phyloP scores from a whole-genome alignment of 2,113 vertebrate species.

The Ranitomeya imitator region DNA sequence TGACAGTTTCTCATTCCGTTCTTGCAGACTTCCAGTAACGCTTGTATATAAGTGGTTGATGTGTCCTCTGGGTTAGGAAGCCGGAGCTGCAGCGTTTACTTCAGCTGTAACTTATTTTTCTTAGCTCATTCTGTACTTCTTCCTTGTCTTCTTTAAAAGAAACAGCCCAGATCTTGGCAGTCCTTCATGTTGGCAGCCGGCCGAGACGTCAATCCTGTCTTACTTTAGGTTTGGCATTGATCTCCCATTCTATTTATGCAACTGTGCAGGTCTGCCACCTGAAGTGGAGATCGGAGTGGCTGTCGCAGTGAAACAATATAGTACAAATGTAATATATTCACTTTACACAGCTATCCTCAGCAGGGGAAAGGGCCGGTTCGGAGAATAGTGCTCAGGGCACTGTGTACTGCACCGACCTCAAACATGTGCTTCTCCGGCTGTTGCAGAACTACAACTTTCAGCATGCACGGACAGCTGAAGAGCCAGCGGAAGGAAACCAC shows the following conservation, averaged over 20 bases:
- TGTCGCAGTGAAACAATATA: neutral
- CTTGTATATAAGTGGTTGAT: neutral
- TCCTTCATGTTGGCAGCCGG: neutral
- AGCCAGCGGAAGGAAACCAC: neutral
- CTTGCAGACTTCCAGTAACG: neutral
- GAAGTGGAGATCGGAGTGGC: neutral
- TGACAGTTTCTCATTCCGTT: neutral
- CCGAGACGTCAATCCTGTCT: constrained; percentile 18
- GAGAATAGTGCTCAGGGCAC: neutral
- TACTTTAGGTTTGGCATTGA: neutral
- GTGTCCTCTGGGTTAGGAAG: neutral
- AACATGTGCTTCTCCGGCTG: neutral
- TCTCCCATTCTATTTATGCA: constrained; percentile 6
- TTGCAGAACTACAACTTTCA: neutral
- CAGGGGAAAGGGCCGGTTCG: neutral
- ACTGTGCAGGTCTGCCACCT: constrained; percentile 10
- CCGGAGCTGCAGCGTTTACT: neutral
- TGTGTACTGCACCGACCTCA: neutral
- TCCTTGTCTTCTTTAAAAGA: constrained; percentile 15
- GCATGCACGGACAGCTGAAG: neutral
- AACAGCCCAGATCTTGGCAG: neutral
- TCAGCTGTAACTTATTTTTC: neutral
- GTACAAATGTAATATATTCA: neutral
- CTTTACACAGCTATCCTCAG: neutral
- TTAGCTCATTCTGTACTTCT: neutral